Conservation (phyloP, 2,797 vertebrate genomes). For the Acrossocheilus wenchowensis region DNA sequence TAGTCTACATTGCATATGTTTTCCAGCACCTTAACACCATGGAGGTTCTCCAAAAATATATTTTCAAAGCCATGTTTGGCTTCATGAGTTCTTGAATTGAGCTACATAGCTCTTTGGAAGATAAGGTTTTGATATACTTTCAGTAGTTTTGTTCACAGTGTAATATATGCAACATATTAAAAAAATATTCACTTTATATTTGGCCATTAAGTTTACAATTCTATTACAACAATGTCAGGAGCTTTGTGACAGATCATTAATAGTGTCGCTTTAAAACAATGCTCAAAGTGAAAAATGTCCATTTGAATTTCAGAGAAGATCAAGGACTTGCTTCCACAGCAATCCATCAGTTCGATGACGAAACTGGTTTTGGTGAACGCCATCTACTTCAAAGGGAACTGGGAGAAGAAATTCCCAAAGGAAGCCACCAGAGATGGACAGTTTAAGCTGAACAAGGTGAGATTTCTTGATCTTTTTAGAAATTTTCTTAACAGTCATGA, state of each 20-base stretch:
- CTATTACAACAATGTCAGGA: not conserved
- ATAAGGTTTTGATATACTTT: not conserved
- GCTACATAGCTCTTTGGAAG: not conserved
- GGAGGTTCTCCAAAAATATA: too few relatives aligned
- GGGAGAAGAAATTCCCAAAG: slow-evolving; percentile 70
- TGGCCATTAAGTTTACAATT: not conserved
- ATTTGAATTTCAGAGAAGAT: slow-evolving; percentile 70
- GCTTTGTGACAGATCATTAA: not conserved
- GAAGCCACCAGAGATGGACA: slow-evolving; percentile 50
- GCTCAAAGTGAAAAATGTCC: not conserved
- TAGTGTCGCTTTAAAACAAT: not conserved
- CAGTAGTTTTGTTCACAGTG: too few relatives aligned
- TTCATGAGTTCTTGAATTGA: not conserved
- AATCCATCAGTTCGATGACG: slow-evolving; percentile 50
- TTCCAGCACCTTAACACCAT: too few relatives aligned
- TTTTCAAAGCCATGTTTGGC: not conserved
- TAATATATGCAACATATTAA: too few relatives aligned
- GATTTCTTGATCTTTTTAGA: not conserved
- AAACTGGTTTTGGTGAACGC: slow-evolving; percentile 78
- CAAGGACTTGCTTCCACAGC: slow-evolving; percentile 65
- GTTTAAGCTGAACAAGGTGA: slow-evolving; percentile 76
- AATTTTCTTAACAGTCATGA: not conserved
- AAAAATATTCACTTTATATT: not conserved
- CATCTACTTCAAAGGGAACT: slow-evolving; percentile 78
- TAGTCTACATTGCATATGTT: too few relatives aligned